Evolutionary conservation across 1,140 invertebrate genomes (phyloP).

Genomic region (Solenopsis fugax): DNA sequence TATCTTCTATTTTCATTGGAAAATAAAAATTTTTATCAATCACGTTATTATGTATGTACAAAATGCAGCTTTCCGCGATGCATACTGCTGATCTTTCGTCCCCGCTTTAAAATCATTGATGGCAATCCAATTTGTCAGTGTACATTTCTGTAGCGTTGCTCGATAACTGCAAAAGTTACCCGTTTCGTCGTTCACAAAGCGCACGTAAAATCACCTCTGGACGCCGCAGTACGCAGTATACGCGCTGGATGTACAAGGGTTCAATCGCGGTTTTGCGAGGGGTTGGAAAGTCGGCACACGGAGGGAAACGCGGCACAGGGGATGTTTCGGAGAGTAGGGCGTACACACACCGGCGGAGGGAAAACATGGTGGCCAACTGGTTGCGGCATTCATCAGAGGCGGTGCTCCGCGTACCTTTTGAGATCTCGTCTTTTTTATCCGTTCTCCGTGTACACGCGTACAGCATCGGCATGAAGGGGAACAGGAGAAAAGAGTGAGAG

Average conservation of each 20-base stretch:
- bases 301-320: slow-evolving; percentile 67
- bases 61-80: background rate
- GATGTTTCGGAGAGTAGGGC: slow-evolving; percentile 75
- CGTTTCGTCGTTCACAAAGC: slow-evolving; percentile 39
- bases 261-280: slow-evolving; percentile 76
- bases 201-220: slow-evolving; percentile 52
- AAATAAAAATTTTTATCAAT: slow-evolving; percentile 8
- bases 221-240: slow-evolving; percentile 42
- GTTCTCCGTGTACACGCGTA: slow-evolving; percentile 71
- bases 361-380: slow-evolving; percentile 81
- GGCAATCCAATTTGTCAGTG: slow-evolving; percentile 45
- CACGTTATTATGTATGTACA: background rate
- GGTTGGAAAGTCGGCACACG: slow-evolving; percentile 74
- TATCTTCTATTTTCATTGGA: background rate
- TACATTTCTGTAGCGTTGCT: slow-evolving; percentile 17
- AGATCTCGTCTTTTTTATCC: slow-evolving; percentile 73
- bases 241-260: slow-evolving; percentile 72
- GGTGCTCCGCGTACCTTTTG: slow-evolving; percentile 78
- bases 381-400: slow-evolving; percentile 84
- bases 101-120: slow-evolving; percentile 1
- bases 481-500: slow-evolving; percentile 37
- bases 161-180: slow-evolving; percentile 51
- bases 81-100: slow-evolving; percentile 8
- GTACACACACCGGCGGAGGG: slow-evolving; percentile 71
- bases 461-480: slow-evolving; percentile 14